Evolutionary conservation across 1,140 invertebrate species (phyloP).

Genomic region (Saxidomus purpurata): DNA sequence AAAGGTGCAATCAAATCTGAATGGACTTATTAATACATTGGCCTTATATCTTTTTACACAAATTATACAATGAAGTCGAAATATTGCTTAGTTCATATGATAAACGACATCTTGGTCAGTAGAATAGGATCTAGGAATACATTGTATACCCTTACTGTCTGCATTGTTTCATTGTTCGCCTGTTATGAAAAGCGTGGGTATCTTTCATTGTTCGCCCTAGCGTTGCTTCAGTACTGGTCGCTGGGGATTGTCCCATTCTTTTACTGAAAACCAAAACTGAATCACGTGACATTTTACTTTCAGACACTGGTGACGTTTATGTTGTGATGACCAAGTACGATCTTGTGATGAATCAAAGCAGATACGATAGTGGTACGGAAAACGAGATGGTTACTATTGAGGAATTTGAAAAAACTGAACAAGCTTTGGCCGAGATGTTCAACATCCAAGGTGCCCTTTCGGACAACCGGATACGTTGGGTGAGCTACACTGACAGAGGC

Average conservation of each 20-base stretch:
- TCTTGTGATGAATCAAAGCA: neutral
- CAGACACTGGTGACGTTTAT: constrained; percentile 33
- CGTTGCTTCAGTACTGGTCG: neutral
- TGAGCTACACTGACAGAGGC: constrained; percentile 2
- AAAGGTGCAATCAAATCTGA: neutral
- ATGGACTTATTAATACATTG: neutral
- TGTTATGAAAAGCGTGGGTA: neutral
- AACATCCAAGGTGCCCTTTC: constrained; percentile 15
- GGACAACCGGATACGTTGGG: constrained; percentile 35
- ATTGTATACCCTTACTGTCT: neutral
- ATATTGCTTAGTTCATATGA: neutral
- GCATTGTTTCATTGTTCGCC: too few relatives aligned
- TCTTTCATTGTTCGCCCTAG: neutral
- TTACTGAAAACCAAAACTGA: too few relatives aligned
- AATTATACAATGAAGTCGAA: neutral
- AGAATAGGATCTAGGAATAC: neutral
- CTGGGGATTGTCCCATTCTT: neutral
- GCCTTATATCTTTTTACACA: neutral
- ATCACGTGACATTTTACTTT: neutral
- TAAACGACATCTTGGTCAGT: neutral
- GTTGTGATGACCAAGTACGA: constrained; percentile 56
- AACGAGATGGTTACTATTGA: neutral
- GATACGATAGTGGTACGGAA: neutral
- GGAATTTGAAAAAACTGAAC: neutral
- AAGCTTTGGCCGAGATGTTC: constrained; percentile 1